Evolutionary conservation across 2,888 invertebrate genomes (phyloP).

Genomic region (Hydraecia micacea): DNA sequence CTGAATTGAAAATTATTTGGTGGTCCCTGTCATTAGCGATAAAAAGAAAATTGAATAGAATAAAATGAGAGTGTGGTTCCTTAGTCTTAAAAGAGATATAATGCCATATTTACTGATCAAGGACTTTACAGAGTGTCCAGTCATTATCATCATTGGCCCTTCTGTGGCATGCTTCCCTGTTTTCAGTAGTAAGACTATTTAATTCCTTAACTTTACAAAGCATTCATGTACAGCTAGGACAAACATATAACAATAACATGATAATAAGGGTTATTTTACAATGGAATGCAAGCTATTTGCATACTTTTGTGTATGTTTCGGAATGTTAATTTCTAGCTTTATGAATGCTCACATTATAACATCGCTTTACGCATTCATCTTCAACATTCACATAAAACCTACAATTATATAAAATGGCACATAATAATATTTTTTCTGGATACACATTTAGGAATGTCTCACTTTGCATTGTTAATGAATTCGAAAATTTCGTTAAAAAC

Average conservation of each 20-base stretch:
- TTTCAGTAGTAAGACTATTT: not conserved
- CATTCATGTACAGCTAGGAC: not conserved
- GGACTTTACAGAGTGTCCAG: too few species aligned
- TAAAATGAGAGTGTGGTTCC: not conserved
- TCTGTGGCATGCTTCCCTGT: not conserved
- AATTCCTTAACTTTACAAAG: not conserved
- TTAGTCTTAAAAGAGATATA: not conserved
- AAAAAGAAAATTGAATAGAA: not conserved
- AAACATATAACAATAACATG: not conserved
- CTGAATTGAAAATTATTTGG: conserved; percentile 14
- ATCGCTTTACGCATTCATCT: not conserved
- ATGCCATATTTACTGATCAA: not conserved
- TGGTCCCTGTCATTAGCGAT: conserved; percentile 6
- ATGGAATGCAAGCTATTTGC: not conserved
- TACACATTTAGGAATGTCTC: conserved; percentile 2
- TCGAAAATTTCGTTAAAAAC: not conserved
- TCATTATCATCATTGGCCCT: not conserved
- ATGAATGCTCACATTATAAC: not conserved
- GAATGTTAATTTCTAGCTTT: not conserved
- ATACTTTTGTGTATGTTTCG: not conserved
- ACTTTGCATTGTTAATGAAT: not conserved
- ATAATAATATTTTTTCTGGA: not conserved
- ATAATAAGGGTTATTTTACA: not conserved
- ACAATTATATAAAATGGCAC: conserved; percentile 31
- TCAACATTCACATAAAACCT: not conserved